Evolutionary conservation across 2,888 invertebrate species (phyloP), one percentile per base, ranked within the genome.

Genomic region (Octonoba sinensis): DNA sequence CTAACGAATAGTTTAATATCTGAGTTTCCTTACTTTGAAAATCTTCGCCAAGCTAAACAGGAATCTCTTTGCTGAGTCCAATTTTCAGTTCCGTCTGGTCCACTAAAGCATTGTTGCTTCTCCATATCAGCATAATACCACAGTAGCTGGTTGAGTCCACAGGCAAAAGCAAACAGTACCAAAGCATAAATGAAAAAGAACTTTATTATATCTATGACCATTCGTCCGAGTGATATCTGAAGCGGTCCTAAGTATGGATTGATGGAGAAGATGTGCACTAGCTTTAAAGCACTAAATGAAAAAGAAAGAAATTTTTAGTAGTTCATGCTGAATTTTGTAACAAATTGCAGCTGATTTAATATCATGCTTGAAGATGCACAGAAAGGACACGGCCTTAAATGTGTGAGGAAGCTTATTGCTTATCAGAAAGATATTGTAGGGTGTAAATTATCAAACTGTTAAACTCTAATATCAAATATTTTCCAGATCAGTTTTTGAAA

Each of bases 71-170:
- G 69, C 16, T 79, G 74, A 2, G 78, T 66, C 76, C 84, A 81
- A 27, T 82, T 73, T 70, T 77, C 78, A 12, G 67, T 72, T 2
- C 71, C 74, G 6, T 51, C 62, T 0, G 93, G 92, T 15, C 79
- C 79, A 51, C 59, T 73, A 86, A 95, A 95, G 87, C 96, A 96
- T 88, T 95, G 95, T 84, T 92, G 92, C 87, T 93, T 95, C 88
- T 96, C 96, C 87, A 96, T 89, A 86, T 95, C 95, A 2, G 96
- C 95, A 87, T 96, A 96, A 87, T 97, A 98, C 96, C 95, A 87
- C 95, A 96, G 87, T 96, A 98, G 87, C 85, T 90, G 90, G 86
- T 90, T 90, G 36, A 90, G 86, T 20, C 90, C 90, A 44, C 85
- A 85, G 46, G 84, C 85, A 59, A 85, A 85, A 20, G 85, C 85